Conservation (phyloP, 2,113 vertebrate genomes). For the Sinocyclocheilus anophthalmus region DNA sequence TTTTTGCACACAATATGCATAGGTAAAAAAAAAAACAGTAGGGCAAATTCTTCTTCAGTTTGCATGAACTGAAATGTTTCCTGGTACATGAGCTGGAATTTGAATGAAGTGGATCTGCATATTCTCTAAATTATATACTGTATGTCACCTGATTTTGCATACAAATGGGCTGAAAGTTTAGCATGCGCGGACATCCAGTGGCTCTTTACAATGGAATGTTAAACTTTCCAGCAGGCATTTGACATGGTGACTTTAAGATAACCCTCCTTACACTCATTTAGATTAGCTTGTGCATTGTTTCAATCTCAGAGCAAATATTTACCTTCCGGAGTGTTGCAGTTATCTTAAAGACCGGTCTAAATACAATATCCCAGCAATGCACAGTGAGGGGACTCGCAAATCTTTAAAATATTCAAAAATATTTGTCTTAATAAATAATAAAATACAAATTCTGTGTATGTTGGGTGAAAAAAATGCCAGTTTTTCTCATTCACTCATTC, state of each 20-base stretch:
- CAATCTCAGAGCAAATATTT: background rate
- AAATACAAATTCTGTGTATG: background rate
- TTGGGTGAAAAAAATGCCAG: background rate
- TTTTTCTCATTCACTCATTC: slow-evolving; percentile 26
- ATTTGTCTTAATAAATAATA: background rate
- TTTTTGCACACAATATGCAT: background rate
- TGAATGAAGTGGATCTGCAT: background rate
- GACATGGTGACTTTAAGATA: slow-evolving; percentile 30
- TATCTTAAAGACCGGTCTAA: background rate
- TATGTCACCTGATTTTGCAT: background rate
- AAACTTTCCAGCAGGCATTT: background rate
- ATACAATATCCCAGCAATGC: background rate
- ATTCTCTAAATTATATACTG: background rate
- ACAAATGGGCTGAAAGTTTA: background rate
- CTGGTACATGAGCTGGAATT: background rate
- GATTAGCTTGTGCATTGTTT: slow-evolving; percentile 18
- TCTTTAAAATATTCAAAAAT: background rate
- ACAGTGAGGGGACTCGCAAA: background rate
- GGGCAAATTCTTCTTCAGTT: background rate
- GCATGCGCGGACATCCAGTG: background rate
- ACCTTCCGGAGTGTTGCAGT: background rate
- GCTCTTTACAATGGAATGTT: slow-evolving; percentile 18
- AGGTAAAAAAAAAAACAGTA: background rate
- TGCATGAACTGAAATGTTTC: background rate
- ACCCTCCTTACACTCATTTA: slow-evolving; percentile 15